phyloP scores from a whole-genome alignment of 2,888 invertebrate species.

The Hyposoter dolosus region DNA sequence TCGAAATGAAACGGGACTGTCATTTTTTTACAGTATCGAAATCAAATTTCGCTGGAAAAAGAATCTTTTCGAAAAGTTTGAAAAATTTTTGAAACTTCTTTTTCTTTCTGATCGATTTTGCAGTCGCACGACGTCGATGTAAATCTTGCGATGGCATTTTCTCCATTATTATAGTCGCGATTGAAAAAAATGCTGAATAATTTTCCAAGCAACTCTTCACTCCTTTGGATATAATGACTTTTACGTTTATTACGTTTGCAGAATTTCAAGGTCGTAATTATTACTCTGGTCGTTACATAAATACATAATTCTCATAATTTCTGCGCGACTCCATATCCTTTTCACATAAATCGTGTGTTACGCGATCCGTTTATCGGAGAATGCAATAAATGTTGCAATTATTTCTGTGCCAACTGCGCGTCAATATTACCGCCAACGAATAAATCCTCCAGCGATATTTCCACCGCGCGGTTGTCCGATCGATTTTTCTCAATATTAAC shows the following conservation, averaged over 20 bases:
- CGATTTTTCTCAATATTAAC: not conserved
- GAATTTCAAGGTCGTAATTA: not conserved
- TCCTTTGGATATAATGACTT: not conserved
- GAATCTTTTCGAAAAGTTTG: no score
- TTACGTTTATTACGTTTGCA: not conserved
- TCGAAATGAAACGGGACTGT: no score
- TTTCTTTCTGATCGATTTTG: no score
- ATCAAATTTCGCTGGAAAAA: no score
- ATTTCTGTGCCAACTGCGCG: not conserved
- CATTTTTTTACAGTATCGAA: no score
- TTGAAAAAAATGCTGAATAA: not conserved
- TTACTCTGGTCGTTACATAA: not conserved
- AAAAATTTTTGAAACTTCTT: no score
- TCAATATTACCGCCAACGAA: no score
- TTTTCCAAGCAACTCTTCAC: not conserved
- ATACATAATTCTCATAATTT: not conserved
- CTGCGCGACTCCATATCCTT: not conserved
- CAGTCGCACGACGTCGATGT: no score
- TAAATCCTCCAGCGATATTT: no score
- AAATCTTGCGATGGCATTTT: not conserved
- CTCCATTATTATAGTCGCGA: not conserved
- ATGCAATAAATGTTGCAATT: conserved; percentile 3
- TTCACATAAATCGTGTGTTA: conserved; percentile 1
- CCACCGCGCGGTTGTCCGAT: no score
- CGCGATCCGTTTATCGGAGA: not conserved